Conservation (phyloP, 2,113 vertebrate genomes). For the Rhinolophus ferrumequinum region DNA sequence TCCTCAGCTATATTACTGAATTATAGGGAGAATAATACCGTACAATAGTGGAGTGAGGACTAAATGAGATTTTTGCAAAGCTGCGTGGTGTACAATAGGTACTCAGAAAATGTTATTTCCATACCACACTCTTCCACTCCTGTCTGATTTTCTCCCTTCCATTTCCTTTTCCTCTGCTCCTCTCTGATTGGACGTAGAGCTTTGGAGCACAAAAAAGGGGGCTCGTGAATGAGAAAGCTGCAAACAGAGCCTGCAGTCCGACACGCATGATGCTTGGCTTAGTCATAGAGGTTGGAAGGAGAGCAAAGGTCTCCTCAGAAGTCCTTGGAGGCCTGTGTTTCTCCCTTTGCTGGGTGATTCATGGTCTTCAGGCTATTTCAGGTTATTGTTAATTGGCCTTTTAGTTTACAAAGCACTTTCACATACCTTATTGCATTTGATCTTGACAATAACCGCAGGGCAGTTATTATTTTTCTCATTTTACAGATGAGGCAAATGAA, state of each 20-base stretch:
- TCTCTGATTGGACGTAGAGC: neutral
- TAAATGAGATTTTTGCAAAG: neutral
- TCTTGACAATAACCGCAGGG: slow-evolving; percentile 42
- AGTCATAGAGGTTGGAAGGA: neutral
- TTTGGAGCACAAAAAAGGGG: neutral
- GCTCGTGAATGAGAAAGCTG: neutral
- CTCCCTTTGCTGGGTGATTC: slow-evolving; percentile 57
- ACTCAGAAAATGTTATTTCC: neutral
- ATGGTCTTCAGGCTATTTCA: slow-evolving; percentile 46
- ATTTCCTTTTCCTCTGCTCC: neutral
- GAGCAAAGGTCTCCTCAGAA: neutral
- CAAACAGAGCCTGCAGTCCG: neutral
- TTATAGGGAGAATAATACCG: neutral
- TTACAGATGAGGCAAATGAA: slow-evolving; percentile 13
- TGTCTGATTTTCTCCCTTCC: neutral
- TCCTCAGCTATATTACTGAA: neutral
- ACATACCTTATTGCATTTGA: slow-evolving; percentile 43
- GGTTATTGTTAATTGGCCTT: slow-evolving; percentile 69
- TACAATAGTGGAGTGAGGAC: neutral
- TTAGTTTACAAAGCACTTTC: slow-evolving; percentile 65
- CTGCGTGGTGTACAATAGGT: accelerated
- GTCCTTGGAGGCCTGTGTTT: slow-evolving; percentile 49
- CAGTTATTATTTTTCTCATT: slow-evolving; percentile 35
- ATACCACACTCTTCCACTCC: neutral
- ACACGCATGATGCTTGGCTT: neutral